Conservation (phyloP, 2,888 invertebrate genomes). For the Meghimatium bilineatum region DNA sequence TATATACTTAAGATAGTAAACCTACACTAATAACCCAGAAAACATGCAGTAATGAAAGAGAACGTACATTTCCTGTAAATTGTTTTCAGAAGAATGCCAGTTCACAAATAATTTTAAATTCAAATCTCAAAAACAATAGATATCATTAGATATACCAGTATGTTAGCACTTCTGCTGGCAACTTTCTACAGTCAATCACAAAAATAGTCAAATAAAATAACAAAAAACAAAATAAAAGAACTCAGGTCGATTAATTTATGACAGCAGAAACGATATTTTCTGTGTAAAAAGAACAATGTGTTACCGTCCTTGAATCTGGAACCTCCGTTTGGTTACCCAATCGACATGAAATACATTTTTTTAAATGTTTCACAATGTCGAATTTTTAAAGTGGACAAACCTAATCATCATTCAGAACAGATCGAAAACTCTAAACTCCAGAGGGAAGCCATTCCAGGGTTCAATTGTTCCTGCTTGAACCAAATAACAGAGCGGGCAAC, state of each 20-base stretch:
- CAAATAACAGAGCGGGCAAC: conserved; percentile 37
- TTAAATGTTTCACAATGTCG: neutral
- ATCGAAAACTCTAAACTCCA: conserved; percentile 32
- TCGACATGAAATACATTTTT: conserved; percentile 9
- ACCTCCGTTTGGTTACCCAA: conserved; percentile 5
- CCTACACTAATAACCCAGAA: too few relatives aligned
- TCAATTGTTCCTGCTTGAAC: conserved; percentile 38
- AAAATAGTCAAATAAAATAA: too few relatives aligned
- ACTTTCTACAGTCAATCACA: too few relatives aligned
- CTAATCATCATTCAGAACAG: conserved; percentile 25
- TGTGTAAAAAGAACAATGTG: neutral
- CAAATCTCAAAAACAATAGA: too few relatives aligned
- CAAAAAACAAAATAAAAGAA: neutral
- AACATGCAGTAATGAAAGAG: too few relatives aligned
- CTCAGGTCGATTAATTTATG: neutral
- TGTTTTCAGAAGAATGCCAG: too few relatives aligned
- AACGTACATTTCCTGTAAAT: too few relatives aligned
- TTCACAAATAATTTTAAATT: too few relatives aligned
- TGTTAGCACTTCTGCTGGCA: neutral
- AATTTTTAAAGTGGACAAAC: conserved; percentile 25
- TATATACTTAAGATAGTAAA: too few relatives aligned
- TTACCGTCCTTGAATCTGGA: neutral
- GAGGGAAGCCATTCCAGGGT: conserved; percentile 43
- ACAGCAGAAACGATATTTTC: neutral
- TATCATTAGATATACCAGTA: neutral